phyloP scores from a whole-genome alignment of 2,888 invertebrate genomes.

The Ophion ellenae region DNA sequence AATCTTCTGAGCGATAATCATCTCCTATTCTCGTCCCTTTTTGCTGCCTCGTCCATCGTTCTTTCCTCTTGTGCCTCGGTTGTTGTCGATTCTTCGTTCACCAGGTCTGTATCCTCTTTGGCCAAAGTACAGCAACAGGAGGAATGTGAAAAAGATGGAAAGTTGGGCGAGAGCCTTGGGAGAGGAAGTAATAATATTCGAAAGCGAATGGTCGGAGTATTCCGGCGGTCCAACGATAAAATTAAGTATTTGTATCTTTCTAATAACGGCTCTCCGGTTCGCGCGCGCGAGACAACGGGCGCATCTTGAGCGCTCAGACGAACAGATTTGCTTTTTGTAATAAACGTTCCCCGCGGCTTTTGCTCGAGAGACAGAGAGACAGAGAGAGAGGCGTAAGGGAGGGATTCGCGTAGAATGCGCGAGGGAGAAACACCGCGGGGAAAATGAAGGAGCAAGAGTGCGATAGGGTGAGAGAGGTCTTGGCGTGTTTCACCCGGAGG shows the following conservation, averaged over 20 bases:
- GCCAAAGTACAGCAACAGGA: slow-evolving; percentile 12
- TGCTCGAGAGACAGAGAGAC: neutral
- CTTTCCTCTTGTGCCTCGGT: slow-evolving; percentile 39
- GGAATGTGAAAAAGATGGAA: slow-evolving; percentile 28
- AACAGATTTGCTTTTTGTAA: slow-evolving; percentile 69
- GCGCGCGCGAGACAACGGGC: slow-evolving; percentile 35
- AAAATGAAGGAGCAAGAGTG: slow-evolving; percentile 23
- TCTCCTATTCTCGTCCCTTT: slow-evolving; percentile 18
- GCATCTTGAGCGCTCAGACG: slow-evolving; percentile 53
- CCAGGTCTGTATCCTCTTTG: slow-evolving; percentile 30
- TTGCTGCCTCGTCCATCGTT: slow-evolving; percentile 23
- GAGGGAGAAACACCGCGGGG: slow-evolving; percentile 17
- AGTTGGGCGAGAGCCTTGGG: slow-evolving; percentile 44
- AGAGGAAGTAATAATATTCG: slow-evolving; percentile 72
- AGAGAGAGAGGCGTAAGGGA: slow-evolving; percentile 6
- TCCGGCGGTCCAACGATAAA: slow-evolving; percentile 76
- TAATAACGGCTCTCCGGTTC: slow-evolving; percentile 75
- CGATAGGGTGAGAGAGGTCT: slow-evolving; percentile 24
- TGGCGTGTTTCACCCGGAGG: slow-evolving; percentile 50
- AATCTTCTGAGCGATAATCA: slow-evolving; percentile 1
- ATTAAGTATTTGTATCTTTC: slow-evolving; percentile 80
- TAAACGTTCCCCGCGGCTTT: slow-evolving; percentile 63
- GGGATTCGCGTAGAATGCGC: slow-evolving; percentile 36
- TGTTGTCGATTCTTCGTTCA: slow-evolving; percentile 46
- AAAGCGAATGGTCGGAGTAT: slow-evolving; percentile 74